Percentiles rank a stretch among this genome's conserved stretches.
Evolutionary conservation across 2,888 invertebrate genomes (phyloP).

Genomic region (Sympetrum striolatum): DNA sequence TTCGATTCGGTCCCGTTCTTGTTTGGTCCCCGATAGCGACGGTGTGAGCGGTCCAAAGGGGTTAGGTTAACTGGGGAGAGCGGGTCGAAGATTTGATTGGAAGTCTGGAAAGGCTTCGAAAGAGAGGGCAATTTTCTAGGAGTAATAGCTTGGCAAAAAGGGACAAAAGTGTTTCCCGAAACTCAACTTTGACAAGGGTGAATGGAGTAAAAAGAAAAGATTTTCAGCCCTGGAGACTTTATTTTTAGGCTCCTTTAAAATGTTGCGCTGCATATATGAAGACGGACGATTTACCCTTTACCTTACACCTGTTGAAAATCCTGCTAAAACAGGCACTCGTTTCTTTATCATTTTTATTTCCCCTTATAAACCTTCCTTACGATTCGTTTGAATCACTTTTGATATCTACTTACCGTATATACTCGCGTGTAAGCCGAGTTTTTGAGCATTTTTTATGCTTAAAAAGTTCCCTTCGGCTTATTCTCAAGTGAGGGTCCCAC

Average conservation of each 20-base stretch:
- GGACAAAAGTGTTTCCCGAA: neutral
- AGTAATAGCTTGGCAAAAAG: neutral
- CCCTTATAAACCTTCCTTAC: too few species aligned
- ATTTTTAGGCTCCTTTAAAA: neutral
- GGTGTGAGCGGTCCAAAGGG: neutral
- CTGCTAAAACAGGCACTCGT: too few species aligned
- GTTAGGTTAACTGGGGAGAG: neutral
- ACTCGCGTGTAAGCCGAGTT: too few species aligned
- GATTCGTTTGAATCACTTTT: too few species aligned
- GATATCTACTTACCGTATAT: too few species aligned
- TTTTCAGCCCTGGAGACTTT: neutral
- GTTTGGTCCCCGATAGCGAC: neutral
- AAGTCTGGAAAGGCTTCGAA: neutral
- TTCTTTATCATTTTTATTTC: too few species aligned
- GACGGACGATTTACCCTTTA: too few species aligned
- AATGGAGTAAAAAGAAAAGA: neutral
- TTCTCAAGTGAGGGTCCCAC: too few species aligned
- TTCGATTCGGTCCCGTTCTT: neutral
- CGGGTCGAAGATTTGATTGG: neutral
- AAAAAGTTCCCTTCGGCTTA: too few species aligned
- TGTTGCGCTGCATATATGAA: too few species aligned
- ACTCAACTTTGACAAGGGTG: neutral
- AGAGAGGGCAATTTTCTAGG: slow-evolving; percentile 16
- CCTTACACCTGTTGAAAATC: too few species aligned
- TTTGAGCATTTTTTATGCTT: too few species aligned